Percentiles rank a stretch among this genome's conserved stretches.
phyloP scores from a whole-genome alignment of 2,888 invertebrate genomes.

The Slavum lentiscoides region DNA sequence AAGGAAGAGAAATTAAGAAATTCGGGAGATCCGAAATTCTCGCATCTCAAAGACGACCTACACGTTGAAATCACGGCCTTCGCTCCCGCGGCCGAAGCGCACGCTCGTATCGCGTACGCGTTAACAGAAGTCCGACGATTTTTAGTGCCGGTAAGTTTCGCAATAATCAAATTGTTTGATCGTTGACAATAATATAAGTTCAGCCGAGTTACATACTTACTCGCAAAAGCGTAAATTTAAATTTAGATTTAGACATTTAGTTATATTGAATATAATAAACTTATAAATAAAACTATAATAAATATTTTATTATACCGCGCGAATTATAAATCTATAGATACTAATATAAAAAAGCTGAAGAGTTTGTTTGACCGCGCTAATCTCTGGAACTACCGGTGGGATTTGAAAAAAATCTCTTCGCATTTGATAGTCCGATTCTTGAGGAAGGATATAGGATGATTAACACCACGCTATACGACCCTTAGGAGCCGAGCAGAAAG shows the following conservation, averaged over 20 bases:
- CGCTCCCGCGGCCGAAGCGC: conserved; percentile 84
- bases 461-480: too few species aligned
- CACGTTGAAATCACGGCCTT: conserved; percentile 91
- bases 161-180: background rate
- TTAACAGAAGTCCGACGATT: conserved; percentile 79
- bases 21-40: conserved; percentile 89
- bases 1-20: conserved; percentile 90
- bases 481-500: too few species aligned
- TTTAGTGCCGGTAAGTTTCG: conserved; percentile 73
- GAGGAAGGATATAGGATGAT: too few species aligned
- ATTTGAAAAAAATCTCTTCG: too few species aligned
- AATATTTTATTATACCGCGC: too few species aligned
- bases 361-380: too few species aligned
- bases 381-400: too few species aligned
- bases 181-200: background rate
- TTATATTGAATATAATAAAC: too few species aligned
- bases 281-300: background rate
- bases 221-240: background rate
- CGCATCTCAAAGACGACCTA: conserved; percentile 86
- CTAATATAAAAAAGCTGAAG: too few species aligned
- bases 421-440: too few species aligned
- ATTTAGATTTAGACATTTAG: too few species aligned
- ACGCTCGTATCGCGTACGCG: conserved; percentile 82
- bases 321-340: too few species aligned
- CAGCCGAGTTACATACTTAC: background rate